Conservation (phyloP, 2,113 vertebrate genomes). For the Empidonax traillii region DNA sequence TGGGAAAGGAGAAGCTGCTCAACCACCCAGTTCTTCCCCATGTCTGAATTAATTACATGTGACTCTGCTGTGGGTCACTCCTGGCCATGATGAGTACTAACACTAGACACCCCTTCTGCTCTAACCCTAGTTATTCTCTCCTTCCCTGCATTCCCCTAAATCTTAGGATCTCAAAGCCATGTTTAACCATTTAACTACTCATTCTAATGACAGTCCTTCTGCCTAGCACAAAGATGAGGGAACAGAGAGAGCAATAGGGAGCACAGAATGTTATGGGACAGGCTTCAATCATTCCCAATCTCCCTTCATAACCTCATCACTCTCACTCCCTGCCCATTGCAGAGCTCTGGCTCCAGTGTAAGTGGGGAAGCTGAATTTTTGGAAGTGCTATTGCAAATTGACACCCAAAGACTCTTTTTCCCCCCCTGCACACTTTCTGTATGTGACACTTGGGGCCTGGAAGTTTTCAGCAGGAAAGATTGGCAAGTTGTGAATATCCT, state of each 20-base stretch:
- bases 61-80: neutral
- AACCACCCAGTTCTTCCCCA: neutral
- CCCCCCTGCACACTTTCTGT: rapidly evolving
- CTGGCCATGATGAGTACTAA: neutral
- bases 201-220: neutral
- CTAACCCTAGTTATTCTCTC: neutral
- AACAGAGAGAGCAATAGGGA: neutral
- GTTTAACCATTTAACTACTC: neutral
- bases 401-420: neutral
- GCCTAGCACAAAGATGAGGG: too few relatives aligned
- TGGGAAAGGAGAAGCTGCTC: neutral
- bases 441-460: neutral
- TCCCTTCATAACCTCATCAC: neutral
- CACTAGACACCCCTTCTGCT: neutral
- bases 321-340: neutral
- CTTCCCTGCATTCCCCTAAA: neutral
- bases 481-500: neutral
- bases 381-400: neutral
- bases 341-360: neutral
- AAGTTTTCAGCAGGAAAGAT: neutral
- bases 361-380: neutral
- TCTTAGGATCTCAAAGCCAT: neutral
- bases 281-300: neutral
- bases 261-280: too few relatives aligned
- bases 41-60: rapidly evolving